Evolutionary conservation across 2,113 vertebrate genomes (phyloP).

Genomic region (Ochotona princeps): DNA sequence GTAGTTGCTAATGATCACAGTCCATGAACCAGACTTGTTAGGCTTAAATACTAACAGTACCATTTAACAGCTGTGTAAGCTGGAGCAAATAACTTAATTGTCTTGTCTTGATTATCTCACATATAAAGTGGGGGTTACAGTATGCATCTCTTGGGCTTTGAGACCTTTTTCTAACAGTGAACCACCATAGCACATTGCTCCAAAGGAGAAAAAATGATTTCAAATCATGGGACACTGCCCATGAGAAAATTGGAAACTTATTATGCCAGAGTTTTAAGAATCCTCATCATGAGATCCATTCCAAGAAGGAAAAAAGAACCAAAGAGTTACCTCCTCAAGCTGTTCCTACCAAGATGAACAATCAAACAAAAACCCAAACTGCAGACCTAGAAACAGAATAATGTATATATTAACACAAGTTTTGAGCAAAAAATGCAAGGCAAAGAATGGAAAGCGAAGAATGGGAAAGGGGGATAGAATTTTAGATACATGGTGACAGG

Average conservation of each 20-base stretch:
- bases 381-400: neutral
- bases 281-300: neutral
- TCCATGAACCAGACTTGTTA: neutral
- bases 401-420: neutral
- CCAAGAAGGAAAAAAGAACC: neutral
- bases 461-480: neutral
- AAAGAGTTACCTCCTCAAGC: neutral
- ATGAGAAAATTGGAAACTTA: neutral
- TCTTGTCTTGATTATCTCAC: neutral
- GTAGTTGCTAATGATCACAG: neutral
- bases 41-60: neutral
- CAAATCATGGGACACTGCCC: neutral
- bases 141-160: neutral
- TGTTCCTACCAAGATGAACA: neutral
- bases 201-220: neutral
- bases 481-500: neutral
- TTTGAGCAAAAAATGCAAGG: neutral
- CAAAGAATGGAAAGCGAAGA: neutral
- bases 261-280: neutral
- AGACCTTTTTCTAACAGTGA: neutral
- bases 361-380: neutral
- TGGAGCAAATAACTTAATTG: neutral
- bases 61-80: neutral
- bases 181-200: neutral
- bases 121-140: neutral